These are phyloP conservation scores for Gorilla gorilla DNA, from an alignment of 2,113 vertebrate species.

Conservation along the genomic window DNA sequence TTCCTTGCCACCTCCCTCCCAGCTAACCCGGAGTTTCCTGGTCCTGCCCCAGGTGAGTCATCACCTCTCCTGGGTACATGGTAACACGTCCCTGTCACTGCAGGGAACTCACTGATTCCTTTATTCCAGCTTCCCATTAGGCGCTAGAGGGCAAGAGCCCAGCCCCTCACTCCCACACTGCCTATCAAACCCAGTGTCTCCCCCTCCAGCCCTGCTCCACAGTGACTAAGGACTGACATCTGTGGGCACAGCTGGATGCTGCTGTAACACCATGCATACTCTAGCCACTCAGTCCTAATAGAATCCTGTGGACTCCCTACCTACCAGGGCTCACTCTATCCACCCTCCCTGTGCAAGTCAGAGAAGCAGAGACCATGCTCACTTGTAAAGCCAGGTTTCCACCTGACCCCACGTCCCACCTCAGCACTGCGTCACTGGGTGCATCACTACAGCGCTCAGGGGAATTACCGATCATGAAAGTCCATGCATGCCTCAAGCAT, in stretches of 20 bases:
- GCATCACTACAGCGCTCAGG: rapidly evolving
- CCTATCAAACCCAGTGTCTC: not conserved
- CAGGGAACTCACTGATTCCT: not conserved
- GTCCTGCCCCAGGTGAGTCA: not conserved
- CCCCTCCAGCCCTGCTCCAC: not conserved
- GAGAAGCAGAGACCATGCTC: no score
- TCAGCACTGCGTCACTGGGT: rapidly evolving
- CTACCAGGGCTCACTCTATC: rapidly evolving
- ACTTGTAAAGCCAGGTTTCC: not conserved
- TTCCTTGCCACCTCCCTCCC: not conserved
- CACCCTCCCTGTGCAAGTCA: no score
- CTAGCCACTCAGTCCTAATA: not conserved
- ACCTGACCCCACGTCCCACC: not conserved
- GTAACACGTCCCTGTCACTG: not conserved
- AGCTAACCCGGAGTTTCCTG: not conserved
- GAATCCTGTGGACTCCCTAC: not conserved
- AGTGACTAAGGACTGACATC: not conserved
- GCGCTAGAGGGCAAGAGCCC: not conserved
- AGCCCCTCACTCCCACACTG: not conserved
- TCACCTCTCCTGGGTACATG: not conserved
- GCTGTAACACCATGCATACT: not conserved
- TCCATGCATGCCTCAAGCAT: rapidly evolving
- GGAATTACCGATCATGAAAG: not conserved
- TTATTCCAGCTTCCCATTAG: not conserved
- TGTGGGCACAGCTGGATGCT: not conserved